Base-by-base conservation (phyloP, 2,888 invertebrate genomes). In the Caenorhabditis sp. region DNA sequence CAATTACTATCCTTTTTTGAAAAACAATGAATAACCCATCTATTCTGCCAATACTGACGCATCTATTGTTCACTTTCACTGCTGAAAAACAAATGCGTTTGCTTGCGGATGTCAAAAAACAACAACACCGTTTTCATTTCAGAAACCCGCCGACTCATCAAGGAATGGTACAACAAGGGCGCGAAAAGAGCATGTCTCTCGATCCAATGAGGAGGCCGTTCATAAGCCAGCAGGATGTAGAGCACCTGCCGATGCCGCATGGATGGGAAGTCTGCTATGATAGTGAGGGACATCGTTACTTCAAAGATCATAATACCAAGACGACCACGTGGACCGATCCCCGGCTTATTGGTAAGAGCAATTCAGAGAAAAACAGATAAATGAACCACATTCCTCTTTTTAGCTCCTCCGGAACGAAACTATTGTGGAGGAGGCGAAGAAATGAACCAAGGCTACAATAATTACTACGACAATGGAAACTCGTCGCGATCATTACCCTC, bases 311-410 rank as follows among this genome's bases (percentile, higher is more conserved):
- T 39, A 78, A 78, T 26, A 73, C 78, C 11, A 78, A 80, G 30
- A 78, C 78, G 2, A 82, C 82, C 3, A 78, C 78, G 2, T 82
- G 82, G 82, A 62, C 50, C 27, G 82, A 82, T 65, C 82, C 82
- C 2, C 68, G 82, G 22, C 30, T 56, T 24, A 62, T 66, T 22
- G 20, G 79, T 78, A 37, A 32, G 62, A 26, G 17, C n/a, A n/a
- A n/a, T n/a, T n/a, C n/a, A n/a, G n/a, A n/a, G n/a, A n/a, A n/a
- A n/a, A n/a, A n/a, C n/a, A n/a, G n/a, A n/a, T n/a, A n/a, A n/a
- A n/a, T n/a, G n/a, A n/a, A n/a, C n/a, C n/a, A n/a, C n/a, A n/a
- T n/a, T n/a, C n/a, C n/a, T n/a, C n/a, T n/a, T 61, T 71, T 48
- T 41, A 71, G 71, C 59, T 17, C n/a, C n/a, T n/a, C 61, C 15